Evolutionary conservation across 2,113 vertebrate genomes (phyloP), one percentile per base, ranked within the genome.

Genomic region (Fulica atra): DNA sequence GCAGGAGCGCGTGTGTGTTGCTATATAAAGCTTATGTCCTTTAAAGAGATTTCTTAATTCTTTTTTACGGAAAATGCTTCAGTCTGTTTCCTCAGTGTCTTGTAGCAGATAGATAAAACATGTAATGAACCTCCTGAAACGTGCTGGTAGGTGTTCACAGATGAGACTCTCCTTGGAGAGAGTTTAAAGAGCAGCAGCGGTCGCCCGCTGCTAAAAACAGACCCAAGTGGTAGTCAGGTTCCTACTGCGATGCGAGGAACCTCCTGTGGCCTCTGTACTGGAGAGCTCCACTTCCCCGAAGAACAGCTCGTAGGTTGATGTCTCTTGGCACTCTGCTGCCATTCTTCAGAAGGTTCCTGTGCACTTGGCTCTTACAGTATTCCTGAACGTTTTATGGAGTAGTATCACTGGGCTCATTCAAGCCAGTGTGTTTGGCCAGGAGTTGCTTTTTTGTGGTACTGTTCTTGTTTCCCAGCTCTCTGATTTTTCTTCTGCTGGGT

Each of bases 1-100:
- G 89, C 91, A 86, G 82, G 56, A 73, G 77, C 1, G 44, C 17
- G 23, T 64, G 74, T 87, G 71, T 80, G 42, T 16, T 36, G 77
- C 80, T 93, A 73, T 85, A 86, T 81, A 95, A 92, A 95, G 76
- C 86, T 24, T 25, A 33, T 48, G 61, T 86, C 90, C 86, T 96
- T 92, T 33, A 71, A 72, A 80, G 83, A 92, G 17, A 36, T 38
- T 40, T 63, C 76, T 92, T 73, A 46, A 81, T 78, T 92, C 92
- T 51, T 51, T 73, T 94, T 89, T 85, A 95, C 85, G 80, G 92
- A 78, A 94, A 77, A 54, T 48, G 61, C 81, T 74, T 89, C 88
- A 80, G 79, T 92, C 95, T 96, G 26, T 80, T 96, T 91, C 85
- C 91, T 96, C 2, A 1, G 50, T 57, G 79, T 31, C 86, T 71